Percentiles rank a stretch among this genome's conserved stretches.
Conservation (phyloP, 2,888 invertebrate genomes). For the Drosophila silvestris region DNA sequence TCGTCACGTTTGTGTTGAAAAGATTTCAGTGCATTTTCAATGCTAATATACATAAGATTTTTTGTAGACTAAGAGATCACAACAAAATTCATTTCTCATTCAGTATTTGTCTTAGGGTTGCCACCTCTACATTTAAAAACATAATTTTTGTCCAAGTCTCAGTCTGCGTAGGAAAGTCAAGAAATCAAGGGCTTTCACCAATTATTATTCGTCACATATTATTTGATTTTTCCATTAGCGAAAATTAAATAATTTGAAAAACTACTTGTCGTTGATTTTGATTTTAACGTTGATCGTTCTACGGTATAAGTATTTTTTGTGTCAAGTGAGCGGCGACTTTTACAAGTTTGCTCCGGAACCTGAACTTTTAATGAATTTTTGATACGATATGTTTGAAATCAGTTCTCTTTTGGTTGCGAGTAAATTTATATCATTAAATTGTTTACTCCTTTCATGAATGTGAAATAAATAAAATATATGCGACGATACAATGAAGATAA, state of each 20-base stretch:
- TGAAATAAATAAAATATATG: background rate
- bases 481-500: background rate
- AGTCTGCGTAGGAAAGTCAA: background rate
- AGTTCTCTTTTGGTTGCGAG: background rate
- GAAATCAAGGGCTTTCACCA: background rate
- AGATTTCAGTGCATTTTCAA: background rate
- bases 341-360: background rate
- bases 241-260: background rate
- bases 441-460: background rate
- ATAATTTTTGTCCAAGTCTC: background rate
- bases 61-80: slow-evolving; percentile 4
- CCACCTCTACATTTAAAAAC: background rate
- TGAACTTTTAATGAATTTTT: background rate
- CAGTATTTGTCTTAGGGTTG: slow-evolving; percentile 1
- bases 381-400: background rate
- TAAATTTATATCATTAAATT: background rate
- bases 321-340: background rate
- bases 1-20: background rate
- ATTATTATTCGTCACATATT: background rate
- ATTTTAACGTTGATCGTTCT: slow-evolving; percentile 1
- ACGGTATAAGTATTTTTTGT: background rate
- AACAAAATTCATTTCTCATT: background rate
- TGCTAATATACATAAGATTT: background rate
- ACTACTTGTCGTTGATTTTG: background rate
- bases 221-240: background rate